Base-by-base conservation (phyloP, 2,113 vertebrate genomes). In the Sylvilagus bachmani region DNA sequence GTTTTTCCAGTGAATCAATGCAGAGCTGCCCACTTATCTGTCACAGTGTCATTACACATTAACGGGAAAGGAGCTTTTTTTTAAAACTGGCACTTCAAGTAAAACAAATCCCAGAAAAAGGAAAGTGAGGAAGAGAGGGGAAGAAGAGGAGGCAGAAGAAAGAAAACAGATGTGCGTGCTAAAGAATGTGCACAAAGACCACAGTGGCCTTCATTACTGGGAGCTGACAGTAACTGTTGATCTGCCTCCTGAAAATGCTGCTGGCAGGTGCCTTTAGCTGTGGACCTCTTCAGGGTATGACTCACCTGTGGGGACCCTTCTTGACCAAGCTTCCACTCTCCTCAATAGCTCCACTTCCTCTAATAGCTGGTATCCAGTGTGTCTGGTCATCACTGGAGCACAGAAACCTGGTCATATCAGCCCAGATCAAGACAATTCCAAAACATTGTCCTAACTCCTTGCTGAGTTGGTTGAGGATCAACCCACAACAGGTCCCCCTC, bases 11-110 rank as follows among this genome's bases (percentile, higher is more conserved):
- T 6, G 80, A 90, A 73, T 77, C 85, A 27, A 58, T 78, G 62
- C 17, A 69, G 49, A 96, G 25, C 14, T 24, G 29, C 71, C 87
- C 62, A 64, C 24, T 88, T 79, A 31, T 83, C 82, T 88, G 88
- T 79, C 87, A 61, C 80, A 67, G 36, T 87, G 71, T 74, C 89
- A 84, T 71, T 82, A 55, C 62, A 33, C 51, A 88, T 77, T 93
- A 70, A 88, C 27, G 22, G 33, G 24, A 89, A 89, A 92, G 81
- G 29, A 27, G n/a, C 10, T n/a, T 2, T 55, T 14, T 55, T 33
- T 10, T 31, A 81, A 73, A 78, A 19, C 89, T 73, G 67, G 44
- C 77, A 81, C 1, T 81, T 17, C 55, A 58, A 58, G 19, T 58
- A 58, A 58, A 58, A 58, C 55, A 58, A 58, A 58, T 19, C 14